These are phyloP conservation scores for Danio choprae DNA, from an alignment of 2,797 vertebrate species.

Conservation along the genomic window DNA sequence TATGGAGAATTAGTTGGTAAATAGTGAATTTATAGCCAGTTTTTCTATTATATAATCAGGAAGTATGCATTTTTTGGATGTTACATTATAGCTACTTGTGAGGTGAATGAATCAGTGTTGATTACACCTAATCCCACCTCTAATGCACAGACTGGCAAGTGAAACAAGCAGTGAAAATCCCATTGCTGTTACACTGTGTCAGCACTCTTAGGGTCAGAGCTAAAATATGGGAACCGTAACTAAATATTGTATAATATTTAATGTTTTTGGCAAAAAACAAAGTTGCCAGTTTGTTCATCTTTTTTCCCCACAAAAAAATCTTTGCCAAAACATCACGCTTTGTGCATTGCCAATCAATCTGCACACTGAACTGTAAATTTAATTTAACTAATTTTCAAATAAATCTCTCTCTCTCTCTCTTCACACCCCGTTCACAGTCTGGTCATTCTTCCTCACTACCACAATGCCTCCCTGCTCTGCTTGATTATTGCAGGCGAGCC, in stretches of 20 bases:
- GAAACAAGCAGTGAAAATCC: background rate
- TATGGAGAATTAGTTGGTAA: no score
- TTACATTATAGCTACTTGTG: no score
- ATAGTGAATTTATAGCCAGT: no score
- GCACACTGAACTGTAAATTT: background rate
- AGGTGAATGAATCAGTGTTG: no score
- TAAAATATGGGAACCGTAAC: background rate
- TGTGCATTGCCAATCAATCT: background rate
- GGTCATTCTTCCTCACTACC: constrained; percentile 26
- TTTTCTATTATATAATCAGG: no score
- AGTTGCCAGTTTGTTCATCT: background rate
- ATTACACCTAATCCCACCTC: no score
- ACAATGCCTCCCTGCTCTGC: background rate
- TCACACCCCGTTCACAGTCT: constrained; percentile 3
- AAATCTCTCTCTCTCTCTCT: background rate
- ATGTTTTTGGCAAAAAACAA: background rate
- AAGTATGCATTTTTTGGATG: no score
- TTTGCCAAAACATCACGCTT: background rate
- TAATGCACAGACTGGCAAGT: background rate
- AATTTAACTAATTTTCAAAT: background rate
- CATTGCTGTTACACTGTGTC: background rate
- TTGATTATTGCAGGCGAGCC: background rate
- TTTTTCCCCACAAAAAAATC: background rate
- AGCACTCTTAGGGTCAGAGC: background rate
- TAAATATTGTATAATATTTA: constrained; percentile 1